These are phyloP conservation scores for Ormyrus thymus DNA, from an alignment of 2,888 invertebrate species.

Conservation along the genomic window DNA sequence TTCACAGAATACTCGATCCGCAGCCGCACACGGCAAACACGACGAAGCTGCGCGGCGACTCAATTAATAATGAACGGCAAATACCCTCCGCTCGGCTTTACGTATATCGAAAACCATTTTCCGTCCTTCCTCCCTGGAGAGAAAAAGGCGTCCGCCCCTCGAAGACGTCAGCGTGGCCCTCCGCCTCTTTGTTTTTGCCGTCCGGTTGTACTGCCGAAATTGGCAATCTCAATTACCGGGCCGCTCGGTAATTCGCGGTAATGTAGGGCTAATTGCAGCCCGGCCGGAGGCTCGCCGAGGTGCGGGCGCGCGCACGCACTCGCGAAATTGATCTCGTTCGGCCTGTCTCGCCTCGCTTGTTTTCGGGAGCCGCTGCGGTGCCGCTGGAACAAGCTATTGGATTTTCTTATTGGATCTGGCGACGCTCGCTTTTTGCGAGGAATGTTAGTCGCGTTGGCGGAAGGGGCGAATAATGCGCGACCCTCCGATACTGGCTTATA, in stretches of 20 bases:
- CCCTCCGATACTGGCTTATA: too few relatives aligned
- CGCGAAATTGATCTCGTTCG: slow-evolving; percentile 41
- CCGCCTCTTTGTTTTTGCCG: slow-evolving; percentile 22
- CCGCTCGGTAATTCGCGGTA: slow-evolving; percentile 30
- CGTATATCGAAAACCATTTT: slow-evolving; percentile 47
- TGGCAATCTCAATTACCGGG: slow-evolving; percentile 51
- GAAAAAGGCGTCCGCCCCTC: slow-evolving; percentile 13
- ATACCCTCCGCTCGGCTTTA: slow-evolving; percentile 47
- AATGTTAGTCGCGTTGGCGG: not conserved
- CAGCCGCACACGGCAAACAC: too few relatives aligned
- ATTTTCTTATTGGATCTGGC: slow-evolving; percentile 32
- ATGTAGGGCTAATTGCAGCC: slow-evolving; percentile 43
- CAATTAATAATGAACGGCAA: slow-evolving; percentile 63
- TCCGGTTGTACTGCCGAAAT: slow-evolving; percentile 26
- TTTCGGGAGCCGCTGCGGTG: not conserved
- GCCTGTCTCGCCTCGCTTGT: not conserved
- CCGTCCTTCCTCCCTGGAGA: slow-evolving; percentile 16
- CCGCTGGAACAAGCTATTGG: not conserved
- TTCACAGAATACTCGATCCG: too few relatives aligned
- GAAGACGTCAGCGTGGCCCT: not conserved
- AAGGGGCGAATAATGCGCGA: too few relatives aligned
- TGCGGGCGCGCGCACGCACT: not conserved
- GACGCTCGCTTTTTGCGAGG: not conserved
- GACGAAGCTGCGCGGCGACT: too few relatives aligned
- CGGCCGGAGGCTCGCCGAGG: not conserved